These are phyloP conservation scores for Choloepus hoffmanni DNA, from an alignment of 2,113 vertebrate species.

Conservation along the genomic window DNA sequence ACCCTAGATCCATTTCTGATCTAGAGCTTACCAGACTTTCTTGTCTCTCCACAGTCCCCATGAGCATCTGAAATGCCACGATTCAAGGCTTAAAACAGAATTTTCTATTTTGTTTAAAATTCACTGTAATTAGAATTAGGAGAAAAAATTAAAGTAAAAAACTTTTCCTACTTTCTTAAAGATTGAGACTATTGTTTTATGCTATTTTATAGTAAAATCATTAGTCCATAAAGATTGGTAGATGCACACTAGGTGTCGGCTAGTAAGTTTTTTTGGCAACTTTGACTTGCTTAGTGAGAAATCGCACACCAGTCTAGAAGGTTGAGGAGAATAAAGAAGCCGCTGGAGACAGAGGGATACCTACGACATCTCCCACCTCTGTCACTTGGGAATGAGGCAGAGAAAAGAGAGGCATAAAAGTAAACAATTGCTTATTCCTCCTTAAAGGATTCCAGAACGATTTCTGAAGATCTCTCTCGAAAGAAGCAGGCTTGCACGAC, in stretches of 20 bases:
- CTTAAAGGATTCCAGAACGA: not conserved
- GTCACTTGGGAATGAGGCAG: not conserved
- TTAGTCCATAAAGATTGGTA: not conserved
- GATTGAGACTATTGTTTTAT: not conserved
- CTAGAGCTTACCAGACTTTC: not conserved
- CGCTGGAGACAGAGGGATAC: not conserved
- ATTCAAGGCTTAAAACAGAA: not conserved
- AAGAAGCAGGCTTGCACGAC: not conserved
- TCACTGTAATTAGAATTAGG: not conserved
- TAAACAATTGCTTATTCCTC: not conserved
- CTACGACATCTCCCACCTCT: not conserved
- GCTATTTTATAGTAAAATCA: not conserved
- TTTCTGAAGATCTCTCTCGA: slow-evolving; percentile 25
- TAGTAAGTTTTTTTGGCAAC: not conserved
- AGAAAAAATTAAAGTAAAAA: not conserved
- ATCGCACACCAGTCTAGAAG: not conserved
- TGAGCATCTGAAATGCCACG: not conserved
- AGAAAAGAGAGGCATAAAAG: not conserved
- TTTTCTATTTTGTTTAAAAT: slow-evolving; percentile 44
- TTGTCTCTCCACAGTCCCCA: not conserved
- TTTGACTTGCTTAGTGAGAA: not conserved
- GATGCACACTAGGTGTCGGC: not conserved
- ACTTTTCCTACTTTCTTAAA: not conserved
- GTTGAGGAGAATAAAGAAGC: not conserved
- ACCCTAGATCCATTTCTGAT: not conserved